Percentiles rank a stretch among this genome's conserved stretches.
Conservation (phyloP, 2,797 vertebrate species). For the Eulemur albifrons region DNA sequence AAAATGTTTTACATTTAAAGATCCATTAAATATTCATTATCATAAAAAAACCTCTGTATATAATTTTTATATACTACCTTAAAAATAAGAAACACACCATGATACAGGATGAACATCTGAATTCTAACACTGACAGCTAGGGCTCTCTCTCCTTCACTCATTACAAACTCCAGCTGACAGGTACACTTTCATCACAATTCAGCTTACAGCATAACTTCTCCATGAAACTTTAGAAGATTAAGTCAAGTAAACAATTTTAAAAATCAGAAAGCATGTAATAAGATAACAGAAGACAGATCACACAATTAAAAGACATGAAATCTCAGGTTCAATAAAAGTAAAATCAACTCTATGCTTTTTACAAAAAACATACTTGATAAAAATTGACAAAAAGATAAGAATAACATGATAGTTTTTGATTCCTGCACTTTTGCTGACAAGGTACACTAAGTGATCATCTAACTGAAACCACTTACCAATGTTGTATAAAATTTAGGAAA, state of each 20-base stretch:
- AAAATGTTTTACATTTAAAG: conserved; percentile 6
- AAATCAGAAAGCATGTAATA: conserved; percentile 35
- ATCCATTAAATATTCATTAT: background rate
- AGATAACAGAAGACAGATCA: conserved; percentile 24
- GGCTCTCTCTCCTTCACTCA: background rate
- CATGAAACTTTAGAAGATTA: conserved; percentile 26
- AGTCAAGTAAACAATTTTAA: background rate
- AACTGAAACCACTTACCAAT: background rate
- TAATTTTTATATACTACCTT: background rate
- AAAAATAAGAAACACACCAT: conserved; percentile 9
- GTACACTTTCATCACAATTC: background rate
- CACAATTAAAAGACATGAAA: conserved; percentile 7
- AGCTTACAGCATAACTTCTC: background rate
- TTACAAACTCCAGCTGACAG: background rate
- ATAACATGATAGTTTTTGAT: background rate
- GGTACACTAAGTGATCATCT: background rate
- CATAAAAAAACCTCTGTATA: background rate
- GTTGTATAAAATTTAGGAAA: background rate
- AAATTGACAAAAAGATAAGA: background rate
- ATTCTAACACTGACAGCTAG: background rate
- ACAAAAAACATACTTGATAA: background rate
- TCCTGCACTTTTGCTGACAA: background rate
- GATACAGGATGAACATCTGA: background rate
- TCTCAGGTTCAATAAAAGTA: background rate
- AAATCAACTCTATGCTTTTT: background rate